Evolutionary conservation across 1,140 invertebrate genomes (phyloP).

Genomic region (Littorina saxatilis): DNA sequence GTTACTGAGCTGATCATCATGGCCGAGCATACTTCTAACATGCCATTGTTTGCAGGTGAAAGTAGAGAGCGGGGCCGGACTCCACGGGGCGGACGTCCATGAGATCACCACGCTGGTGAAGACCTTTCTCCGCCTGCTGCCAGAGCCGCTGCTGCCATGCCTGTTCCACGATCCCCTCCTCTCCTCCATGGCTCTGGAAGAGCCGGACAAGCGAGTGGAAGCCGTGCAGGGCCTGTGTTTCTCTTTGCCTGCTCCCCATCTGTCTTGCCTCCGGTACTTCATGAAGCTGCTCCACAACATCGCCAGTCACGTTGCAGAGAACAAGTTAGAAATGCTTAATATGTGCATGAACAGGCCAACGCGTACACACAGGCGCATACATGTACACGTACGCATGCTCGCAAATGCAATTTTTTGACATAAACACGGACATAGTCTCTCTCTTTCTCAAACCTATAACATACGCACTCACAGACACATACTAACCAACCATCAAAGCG

Average conservation of each 20-base stretch:
- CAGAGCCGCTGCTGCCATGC: conserved; percentile 26
- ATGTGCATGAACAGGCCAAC: too few species aligned
- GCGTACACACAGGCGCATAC: too few species aligned
- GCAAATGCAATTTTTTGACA: too few species aligned
- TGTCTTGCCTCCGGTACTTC: conserved; percentile 36
- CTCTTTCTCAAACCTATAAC: too few species aligned
- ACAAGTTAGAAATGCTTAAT: not conserved
- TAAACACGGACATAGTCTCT: too few species aligned
- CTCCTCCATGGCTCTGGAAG: conserved; percentile 6
- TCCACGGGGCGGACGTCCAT: not conserved
- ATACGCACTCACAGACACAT: too few species aligned
- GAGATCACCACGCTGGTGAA: conserved; percentile 29
- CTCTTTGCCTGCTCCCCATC: conserved; percentile 21
- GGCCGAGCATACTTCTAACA: too few species aligned
- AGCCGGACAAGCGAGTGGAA: not conserved
- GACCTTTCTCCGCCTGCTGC: conserved; percentile 33
- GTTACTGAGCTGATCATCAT: too few species aligned
- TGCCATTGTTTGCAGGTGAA: too few species aligned
- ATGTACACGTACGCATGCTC: too few species aligned
- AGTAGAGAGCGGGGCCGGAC: not conserved
- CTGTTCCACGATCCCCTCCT: conserved; percentile 33
- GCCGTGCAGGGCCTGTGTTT: conserved; percentile 31
- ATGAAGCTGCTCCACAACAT: conserved; percentile 13
- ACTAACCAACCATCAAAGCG: too few species aligned
- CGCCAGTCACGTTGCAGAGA: not conserved